Percentiles rank a stretch among this genome's conserved stretches.
Evolutionary conservation across 2,888 invertebrate genomes (phyloP).

Genomic region (Apoderus coryli): DNA sequence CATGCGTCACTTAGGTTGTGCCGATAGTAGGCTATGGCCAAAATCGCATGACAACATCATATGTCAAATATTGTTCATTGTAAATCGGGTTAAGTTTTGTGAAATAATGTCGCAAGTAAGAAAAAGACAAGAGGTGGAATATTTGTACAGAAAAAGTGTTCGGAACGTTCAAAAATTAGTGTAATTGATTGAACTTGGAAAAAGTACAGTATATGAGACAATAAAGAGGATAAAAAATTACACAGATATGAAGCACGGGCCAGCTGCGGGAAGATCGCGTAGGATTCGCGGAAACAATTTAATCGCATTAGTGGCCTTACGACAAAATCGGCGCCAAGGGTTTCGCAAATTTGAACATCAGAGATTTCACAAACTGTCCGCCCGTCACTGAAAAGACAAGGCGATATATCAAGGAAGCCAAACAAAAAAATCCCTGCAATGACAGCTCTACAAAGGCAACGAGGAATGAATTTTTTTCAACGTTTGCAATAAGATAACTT

Average conservation of each 20-base stretch:
- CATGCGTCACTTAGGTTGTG: constrained; percentile 1
- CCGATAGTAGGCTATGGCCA: constrained; percentile 2
- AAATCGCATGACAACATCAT: constrained; percentile 3
- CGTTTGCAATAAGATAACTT: constrained; percentile 9
- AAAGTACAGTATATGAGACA: constrained; percentile 3
- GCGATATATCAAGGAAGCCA: constrained; percentile 3
- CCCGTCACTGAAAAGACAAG: constrained; percentile 1
- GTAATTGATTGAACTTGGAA: constrained; percentile 3
- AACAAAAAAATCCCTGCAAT: constrained; percentile 3
- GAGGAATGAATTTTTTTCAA: constrained; percentile 3
- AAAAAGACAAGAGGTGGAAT: constrained; percentile 3
- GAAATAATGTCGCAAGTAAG: constrained; percentile 3
- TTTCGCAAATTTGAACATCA: no score
- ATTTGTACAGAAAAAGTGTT: constrained; percentile 1
- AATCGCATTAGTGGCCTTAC: constrained; percentile 7
- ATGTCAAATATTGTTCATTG: constrained; percentile 1
- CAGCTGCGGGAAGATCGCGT: no score
- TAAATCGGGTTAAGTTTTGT: background rate
- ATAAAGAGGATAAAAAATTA: no score
- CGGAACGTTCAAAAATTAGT: constrained; percentile 1
- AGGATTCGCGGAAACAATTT: no score
- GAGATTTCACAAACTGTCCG: constrained; percentile 1
- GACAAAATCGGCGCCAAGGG: constrained; percentile 9
- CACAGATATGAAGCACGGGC: no score
- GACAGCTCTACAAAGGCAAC: constrained; percentile 1